Evolutionary conservation across 1,140 invertebrate species (phyloP), one percentile per base, ranked within the genome.

Genomic region (Trichomalopsis sarcophagae): DNA sequence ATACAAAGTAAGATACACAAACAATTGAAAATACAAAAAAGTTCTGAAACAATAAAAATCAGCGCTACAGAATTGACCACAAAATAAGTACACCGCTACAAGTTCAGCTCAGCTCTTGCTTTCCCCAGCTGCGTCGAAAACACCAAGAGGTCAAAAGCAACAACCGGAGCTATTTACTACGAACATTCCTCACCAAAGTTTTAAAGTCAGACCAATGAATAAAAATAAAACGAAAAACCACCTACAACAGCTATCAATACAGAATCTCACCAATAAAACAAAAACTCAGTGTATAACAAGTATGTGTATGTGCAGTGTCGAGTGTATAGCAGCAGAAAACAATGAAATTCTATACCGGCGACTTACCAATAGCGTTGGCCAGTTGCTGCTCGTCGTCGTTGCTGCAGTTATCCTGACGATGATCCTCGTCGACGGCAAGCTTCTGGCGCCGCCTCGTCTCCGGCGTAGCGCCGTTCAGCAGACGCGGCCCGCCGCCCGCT

Each of bases 401-500:
- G 17, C 13, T n/a, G 5, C 33, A 36, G 23, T 13, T 27, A 30
- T 17, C 27, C 7, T 69, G 73, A n/a, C 1, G 36, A 4, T n/a
- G 76, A 36, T 27, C 36, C 36, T 66, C 11, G 79, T 27, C 36
- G 0, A 17, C n/a, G 21, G 68, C 7, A 0, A 71, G 66, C 36
- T 62, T 33, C 62, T 36, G 68, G 36, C 74, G 75, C 68, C 75
- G 78, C 47, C 76, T 69, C 75, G 82, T 79, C 66, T 84, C 83
- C 81, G 81, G 71, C 33, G 71, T 27, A 71, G 81, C 73, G 68
- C 40, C 73, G 79, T 85, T 84, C 36, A 76, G 30, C 71, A 84
- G 66, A 68, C 74, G 76, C 66, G 50, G 47, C 44, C 78, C 68
- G 82, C 84, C 69, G 30, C 50, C 71, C 50, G 84, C 47, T 17